Base-by-base conservation (phyloP, 2,113 vertebrate species). In the Cyphomyrus plagiostoma region DNA sequence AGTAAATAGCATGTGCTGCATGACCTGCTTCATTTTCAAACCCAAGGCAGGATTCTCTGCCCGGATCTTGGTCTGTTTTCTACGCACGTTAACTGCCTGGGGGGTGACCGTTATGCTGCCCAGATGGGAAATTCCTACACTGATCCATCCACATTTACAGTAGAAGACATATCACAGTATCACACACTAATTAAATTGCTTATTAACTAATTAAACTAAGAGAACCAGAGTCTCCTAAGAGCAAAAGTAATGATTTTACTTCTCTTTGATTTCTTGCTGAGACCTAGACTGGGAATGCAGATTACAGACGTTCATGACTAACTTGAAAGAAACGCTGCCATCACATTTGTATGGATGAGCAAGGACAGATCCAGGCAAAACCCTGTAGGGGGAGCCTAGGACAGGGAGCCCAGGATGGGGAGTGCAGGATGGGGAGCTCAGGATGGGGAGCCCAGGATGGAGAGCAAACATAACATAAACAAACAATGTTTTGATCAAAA, bases 1-100 rank as follows among this genome's bases (percentile, higher is more conserved):
- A n/a, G 46, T 74, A 87, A 70, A 88, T 88, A 90, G 66, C 49
- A 89, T 49, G 30, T 52, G 88, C 88, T 88, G 89, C 86, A 82
- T 19, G 90, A 87, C 49, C 58, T 88, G 83, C 88, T 88, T 58
- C 35, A 80, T 80, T 80, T 80, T 42, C 39, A 80, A 80, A 80
- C 74, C 74, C 30, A 80, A 39, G 35, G 35, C 30, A 80, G 35
- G 35, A 42, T 35, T n/a, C 35, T 42, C 74, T 80, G 35, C 26
- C 70, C 6, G 62, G n/a, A 66, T 30, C 62, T 1, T 2, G 8
- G 70, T 39, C 74, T 39, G 13, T 42, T 42, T 39, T 42, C 74
- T 80, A 19, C 0, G 35, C 74, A 80, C 15, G 70, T 39, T 39
- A 39, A 1, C 74, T 80, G 35, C 35, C 30, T 39, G 30, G 70